Percentiles rank a stretch among this genome's conserved stretches.
These are phyloP conservation scores for Apodemia hepburni DNA, from an alignment of 2,888 invertebrate genomes.

Conservation along the genomic window DNA sequence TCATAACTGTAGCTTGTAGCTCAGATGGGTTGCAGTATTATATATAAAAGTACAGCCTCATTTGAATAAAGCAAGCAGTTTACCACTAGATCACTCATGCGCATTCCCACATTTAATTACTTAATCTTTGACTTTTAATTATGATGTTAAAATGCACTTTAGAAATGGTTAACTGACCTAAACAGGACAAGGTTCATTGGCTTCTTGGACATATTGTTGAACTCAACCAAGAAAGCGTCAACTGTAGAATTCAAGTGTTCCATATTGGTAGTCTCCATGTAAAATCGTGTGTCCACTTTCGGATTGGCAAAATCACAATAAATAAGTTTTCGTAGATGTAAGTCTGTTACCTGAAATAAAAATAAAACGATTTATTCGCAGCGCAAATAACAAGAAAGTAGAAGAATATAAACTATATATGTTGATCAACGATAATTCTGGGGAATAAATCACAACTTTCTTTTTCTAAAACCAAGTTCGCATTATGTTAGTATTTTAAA, in stretches of 20 bases:
- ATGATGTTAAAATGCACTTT: too few relatives aligned
- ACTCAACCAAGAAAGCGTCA: slow-evolving; percentile 93
- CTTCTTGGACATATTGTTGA: slow-evolving; percentile 97
- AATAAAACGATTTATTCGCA: slow-evolving; percentile 1
- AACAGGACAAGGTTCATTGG: slow-evolving; percentile 97
- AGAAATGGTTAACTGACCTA: slow-evolving; percentile 80
- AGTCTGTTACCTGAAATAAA: slow-evolving; percentile 84
- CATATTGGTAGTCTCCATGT: slow-evolving; percentile 92
- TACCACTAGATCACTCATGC: too few relatives aligned
- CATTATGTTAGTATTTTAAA: too few relatives aligned
- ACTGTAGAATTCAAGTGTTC: slow-evolving; percentile 90
- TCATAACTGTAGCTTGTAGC: too few relatives aligned
- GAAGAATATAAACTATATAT: too few relatives aligned
- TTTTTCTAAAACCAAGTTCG: too few relatives aligned
- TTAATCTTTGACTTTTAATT: too few relatives aligned
- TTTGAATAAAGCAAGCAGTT: background rate
- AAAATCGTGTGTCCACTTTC: slow-evolving; percentile 93
- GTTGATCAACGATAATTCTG: too few relatives aligned
- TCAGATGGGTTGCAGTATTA: too few relatives aligned
- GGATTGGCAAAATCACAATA: slow-evolving; percentile 98
- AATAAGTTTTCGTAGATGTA: slow-evolving; percentile 90
- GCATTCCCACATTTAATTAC: too few relatives aligned
- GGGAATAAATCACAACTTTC: too few relatives aligned
- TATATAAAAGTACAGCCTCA: too few relatives aligned
- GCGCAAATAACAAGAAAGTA: background rate